Percentiles rank a stretch among this genome's conserved stretches.
phyloP scores from a whole-genome alignment of 2,888 invertebrate genomes.

The Strigamia transsilvanica region DNA sequence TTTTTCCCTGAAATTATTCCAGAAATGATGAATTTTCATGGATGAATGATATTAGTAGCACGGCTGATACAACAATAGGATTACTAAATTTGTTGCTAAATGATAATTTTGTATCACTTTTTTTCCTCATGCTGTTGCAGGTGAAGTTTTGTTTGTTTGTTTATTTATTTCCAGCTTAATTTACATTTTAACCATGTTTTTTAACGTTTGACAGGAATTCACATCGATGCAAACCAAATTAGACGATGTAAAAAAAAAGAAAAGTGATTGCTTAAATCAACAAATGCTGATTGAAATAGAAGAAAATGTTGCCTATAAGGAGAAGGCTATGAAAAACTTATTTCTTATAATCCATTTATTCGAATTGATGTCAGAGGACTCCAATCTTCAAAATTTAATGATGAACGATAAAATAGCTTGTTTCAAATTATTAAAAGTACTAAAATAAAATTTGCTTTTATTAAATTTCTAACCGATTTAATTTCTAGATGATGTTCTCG shows the following conservation, averaged over 20 bases:
- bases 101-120: neutral
- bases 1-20: neutral
- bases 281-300: neutral
- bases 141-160: neutral
- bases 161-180: too few relatives aligned
- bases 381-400: neutral
- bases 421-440: neutral
- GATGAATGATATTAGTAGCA: neutral
- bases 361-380: neutral
- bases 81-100: neutral
- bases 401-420: neutral
- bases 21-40: neutral
- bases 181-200: too few relatives aligned
- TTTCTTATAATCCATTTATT: neutral
- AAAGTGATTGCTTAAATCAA: neutral
- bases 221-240: neutral
- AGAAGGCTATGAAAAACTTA: neutral
- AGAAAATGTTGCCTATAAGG: neutral
- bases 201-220: neutral
- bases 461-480: neutral
- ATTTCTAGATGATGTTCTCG: neutral
- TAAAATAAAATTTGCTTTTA: too few relatives aligned
- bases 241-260: neutral
- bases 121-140: conserved; percentile 3
- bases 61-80: neutral